A percentile compares a stretch with the other conserved stretches of the same genome.
These are phyloP conservation scores for Eulemur coronatus DNA, from an alignment of 2,797 vertebrate species.

Conservation along the genomic window DNA sequence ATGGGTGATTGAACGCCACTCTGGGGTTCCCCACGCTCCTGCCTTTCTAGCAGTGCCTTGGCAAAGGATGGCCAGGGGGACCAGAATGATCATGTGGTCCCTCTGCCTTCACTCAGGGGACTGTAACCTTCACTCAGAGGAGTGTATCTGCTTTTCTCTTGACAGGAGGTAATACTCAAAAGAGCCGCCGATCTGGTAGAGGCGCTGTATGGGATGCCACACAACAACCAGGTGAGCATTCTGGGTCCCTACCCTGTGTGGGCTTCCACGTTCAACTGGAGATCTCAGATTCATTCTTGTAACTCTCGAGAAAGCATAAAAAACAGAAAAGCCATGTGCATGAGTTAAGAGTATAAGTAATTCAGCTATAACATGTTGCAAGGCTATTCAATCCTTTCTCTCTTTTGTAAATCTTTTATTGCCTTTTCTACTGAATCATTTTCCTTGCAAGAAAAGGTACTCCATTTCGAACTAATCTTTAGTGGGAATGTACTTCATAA, in stretches of 20 bases:
- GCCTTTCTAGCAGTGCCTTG: conserved; percentile 66
- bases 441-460: background rate
- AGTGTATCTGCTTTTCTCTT: conserved; percentile 80
- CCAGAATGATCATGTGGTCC: background rate
- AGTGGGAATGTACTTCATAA: background rate
- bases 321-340: background rate
- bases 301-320: background rate
- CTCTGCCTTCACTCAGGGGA: conserved; percentile 67
- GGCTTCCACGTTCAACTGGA: background rate
- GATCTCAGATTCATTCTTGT: background rate
- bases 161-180: conserved; percentile 98
- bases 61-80: background rate
- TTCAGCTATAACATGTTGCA: background rate
- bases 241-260: background rate
- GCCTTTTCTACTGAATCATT: conserved; percentile 11
- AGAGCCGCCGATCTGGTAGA: conserved; percentile 98
- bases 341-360: background rate
- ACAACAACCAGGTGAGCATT: conserved; percentile 95
- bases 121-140: conserved; percentile 63
- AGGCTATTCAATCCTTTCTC: background rate
- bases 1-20: conserved; percentile 79
- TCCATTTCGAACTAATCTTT: conserved; percentile 15
- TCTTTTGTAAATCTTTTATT: conserved; percentile 39
- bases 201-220: conserved; percentile 97
- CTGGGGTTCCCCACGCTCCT: conserved; percentile 62